phyloP scores from a whole-genome alignment of 2,888 invertebrate species.

The Cosmorhoe ocellata region DNA sequence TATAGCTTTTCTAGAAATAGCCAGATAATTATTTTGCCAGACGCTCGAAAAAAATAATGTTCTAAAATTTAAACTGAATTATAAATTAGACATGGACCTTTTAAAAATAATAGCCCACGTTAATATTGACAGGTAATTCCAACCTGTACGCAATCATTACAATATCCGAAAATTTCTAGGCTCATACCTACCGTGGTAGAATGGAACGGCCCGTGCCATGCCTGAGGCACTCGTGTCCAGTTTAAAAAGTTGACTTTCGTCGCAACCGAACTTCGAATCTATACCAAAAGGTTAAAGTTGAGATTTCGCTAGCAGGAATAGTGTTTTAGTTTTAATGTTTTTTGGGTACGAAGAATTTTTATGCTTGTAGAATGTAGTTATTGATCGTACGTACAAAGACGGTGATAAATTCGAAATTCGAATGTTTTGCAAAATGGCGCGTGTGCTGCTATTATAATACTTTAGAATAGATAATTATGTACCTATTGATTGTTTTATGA shows the following conservation, averaged over 20 bases:
- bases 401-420: constrained; percentile 33
- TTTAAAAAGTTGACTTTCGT: constrained; percentile 29
- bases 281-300: constrained; percentile 1
- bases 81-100: constrained; percentile 33
- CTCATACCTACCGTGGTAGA: constrained; percentile 30
- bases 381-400: constrained; percentile 32
- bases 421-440: constrained; percentile 24
- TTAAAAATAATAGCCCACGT: constrained; percentile 45
- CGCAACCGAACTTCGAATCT: constrained; percentile 12
- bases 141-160: constrained; percentile 52
- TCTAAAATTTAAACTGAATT: constrained; percentile 28
- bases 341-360: constrained; percentile 39
- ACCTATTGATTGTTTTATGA: background rate
- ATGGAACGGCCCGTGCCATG: constrained; percentile 47
- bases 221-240: constrained; percentile 40
- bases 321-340: constrained; percentile 38
- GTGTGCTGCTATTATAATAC: constrained; percentile 11
- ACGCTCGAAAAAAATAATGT: background rate
- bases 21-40: too few relatives aligned
- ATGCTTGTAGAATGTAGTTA: constrained; percentile 46
- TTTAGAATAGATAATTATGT: constrained; percentile 1
- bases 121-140: constrained; percentile 58
- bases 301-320: constrained; percentile 13
- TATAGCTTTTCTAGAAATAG: too few relatives aligned
- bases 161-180: constrained; percentile 31